Conservation (phyloP, 2,888 invertebrate species). For the Drosophila mayaguana region DNA sequence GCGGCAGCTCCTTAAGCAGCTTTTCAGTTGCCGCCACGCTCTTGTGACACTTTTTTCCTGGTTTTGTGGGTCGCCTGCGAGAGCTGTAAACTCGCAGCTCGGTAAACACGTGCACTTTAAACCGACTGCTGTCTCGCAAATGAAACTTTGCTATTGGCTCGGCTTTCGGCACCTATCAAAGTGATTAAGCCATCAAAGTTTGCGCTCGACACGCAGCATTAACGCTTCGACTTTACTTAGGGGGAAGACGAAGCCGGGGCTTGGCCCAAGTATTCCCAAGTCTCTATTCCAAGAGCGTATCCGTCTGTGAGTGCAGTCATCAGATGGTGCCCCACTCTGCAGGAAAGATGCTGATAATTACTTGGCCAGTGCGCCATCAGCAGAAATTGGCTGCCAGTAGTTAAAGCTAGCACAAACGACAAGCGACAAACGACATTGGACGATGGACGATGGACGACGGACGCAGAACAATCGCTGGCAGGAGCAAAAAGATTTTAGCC, state of each 20-base stretch:
- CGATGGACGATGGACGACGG: not conserved
- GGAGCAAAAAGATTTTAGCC: slow-evolving; percentile 57
- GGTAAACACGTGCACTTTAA: slow-evolving; percentile 71
- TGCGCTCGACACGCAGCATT: slow-evolving; percentile 78
- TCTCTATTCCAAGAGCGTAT: slow-evolving; percentile 12
- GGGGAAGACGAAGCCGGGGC: not conserved
- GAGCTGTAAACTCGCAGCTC: slow-evolving; percentile 41
- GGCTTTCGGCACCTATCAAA: slow-evolving; percentile 53
- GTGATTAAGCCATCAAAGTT: slow-evolving; percentile 80
- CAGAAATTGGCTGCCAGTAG: slow-evolving; percentile 69
- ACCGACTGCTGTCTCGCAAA: slow-evolving; percentile 48
- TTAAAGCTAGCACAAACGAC: slow-evolving; percentile 42
- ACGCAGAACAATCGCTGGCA: slow-evolving; percentile 6
- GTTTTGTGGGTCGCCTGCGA: slow-evolving; percentile 32
- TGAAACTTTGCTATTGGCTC: slow-evolving; percentile 40
- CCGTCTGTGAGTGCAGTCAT: slow-evolving; percentile 43
- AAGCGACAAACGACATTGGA: not conserved
- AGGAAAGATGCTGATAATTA: slow-evolving; percentile 71
- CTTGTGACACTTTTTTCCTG: slow-evolving; percentile 47
- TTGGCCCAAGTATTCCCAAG: slow-evolving; percentile 15
- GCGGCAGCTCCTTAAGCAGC: slow-evolving; percentile 46
- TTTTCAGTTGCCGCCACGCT: slow-evolving; percentile 31
- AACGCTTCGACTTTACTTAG: slow-evolving; percentile 59
- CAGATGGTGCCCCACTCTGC: slow-evolving; percentile 27
- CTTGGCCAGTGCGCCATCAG: slow-evolving; percentile 77